Base-by-base conservation (phyloP, 1,140 invertebrate genomes). In the Cotesia glomerata region DNA sequence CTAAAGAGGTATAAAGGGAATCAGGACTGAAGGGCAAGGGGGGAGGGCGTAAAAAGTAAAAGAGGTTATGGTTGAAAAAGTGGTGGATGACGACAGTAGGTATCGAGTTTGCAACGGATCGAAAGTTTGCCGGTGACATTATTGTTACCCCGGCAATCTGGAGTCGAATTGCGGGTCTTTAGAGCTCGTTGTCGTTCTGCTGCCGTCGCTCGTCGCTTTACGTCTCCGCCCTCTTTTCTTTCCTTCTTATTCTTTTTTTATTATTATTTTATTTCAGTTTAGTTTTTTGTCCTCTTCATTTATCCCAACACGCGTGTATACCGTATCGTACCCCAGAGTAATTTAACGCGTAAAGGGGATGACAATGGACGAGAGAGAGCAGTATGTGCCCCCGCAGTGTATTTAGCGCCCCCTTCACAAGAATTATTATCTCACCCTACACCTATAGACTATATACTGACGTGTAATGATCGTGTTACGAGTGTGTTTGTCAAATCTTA, bases 281-380 rank as follows among this genome's bases (percentile, higher is more conserved):
- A 26, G 26, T 26, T 45, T 45, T 45, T 45, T 45, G 11, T 45
- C 39, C 39, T 45, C 11, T 45, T 45, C 39, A 2, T 45, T 45
- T 11, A 45, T 79, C 72, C 75, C 76, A 70, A 75, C 68, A 65
- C 65, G 66, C 70, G 71, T 75, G 69, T 45, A 45, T 45, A 45
- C 11, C 39, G 39, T 80, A 78, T 79, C 78, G 76, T 78, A 76
- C 79, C 79, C 77, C 76, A 74, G 69, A 81, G 84, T 85, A 86
- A 85, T 85, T 83, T 84, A 84, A 86, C 80, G 81, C 84, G 84
- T 80, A 75, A 74, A 80, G 81, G 78, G 82, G 80, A 79, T 77
- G 80, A 81, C 82, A 78, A 80, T 78, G 69, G 75, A 75, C 72
- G 62, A 9, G 64, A 68, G 58, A 72, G 71, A 64, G 76, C 79